These are phyloP conservation scores for Amphipyra berbera DNA, from an alignment of 2,888 invertebrate genomes.

Conservation along the genomic window DNA sequence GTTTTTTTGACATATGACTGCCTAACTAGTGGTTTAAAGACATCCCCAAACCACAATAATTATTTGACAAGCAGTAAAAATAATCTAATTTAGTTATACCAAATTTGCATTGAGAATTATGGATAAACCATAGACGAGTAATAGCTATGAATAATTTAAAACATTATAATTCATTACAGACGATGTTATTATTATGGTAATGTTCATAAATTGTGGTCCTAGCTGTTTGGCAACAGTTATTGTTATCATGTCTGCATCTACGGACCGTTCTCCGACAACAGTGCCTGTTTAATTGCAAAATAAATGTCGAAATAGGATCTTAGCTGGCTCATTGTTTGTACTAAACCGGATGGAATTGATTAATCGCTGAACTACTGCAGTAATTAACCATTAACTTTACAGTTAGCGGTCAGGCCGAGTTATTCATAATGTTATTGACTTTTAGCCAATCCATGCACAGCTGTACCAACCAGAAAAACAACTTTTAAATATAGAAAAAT, in stretches of 20 bases:
- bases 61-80: too few relatives aligned
- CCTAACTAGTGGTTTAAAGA: too few relatives aligned
- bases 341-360: slow-evolving; percentile 74
- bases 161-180: slow-evolving; percentile 44
- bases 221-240: slow-evolving; percentile 43
- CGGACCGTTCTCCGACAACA: slow-evolving; percentile 55
- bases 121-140: slow-evolving; percentile 12
- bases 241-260: slow-evolving; percentile 49
- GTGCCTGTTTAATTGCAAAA: slow-evolving; percentile 71
- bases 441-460: slow-evolving; percentile 38
- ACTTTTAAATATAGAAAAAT: slow-evolving; percentile 44
- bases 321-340: slow-evolving; percentile 67
- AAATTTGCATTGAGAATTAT: background rate
- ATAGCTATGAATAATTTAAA: slow-evolving; percentile 48
- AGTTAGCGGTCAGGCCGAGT: slow-evolving; percentile 52
- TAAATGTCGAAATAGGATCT: slow-evolving; percentile 71
- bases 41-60: too few relatives aligned
- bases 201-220: slow-evolving; percentile 53
- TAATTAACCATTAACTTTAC: slow-evolving; percentile 66
- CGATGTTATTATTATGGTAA: slow-evolving; percentile 56
- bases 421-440: slow-evolving; percentile 59
- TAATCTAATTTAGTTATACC: too few relatives aligned
- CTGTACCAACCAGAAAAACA: slow-evolving; percentile 38
- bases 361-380: slow-evolving; percentile 64
- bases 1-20: too few relatives aligned